Base-by-base conservation (phyloP, 2,888 invertebrate species). In the Eupithecia abbreviata region DNA sequence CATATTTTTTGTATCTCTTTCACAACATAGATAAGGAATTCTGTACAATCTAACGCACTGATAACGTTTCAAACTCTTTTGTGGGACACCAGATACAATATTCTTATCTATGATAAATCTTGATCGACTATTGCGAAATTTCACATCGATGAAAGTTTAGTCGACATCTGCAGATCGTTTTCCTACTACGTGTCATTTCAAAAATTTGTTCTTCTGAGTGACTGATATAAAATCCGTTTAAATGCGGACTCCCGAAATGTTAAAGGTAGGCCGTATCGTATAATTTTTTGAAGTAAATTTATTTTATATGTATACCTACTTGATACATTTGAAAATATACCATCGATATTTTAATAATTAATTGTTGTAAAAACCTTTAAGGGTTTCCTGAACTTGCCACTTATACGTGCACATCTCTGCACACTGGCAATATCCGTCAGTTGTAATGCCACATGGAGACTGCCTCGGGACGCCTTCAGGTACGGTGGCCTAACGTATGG, bases 381-480 rank as follows among this genome's bases (percentile, higher is more conserved):
- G 93, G 84, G 82, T 51, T 88, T 85, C 86, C 67, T 90, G n/a
- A 89, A 83, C 49, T 91, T 90, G 91, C 87, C 86, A 4, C 70
- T 87, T 51, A 68, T 91, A 2, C 87, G 91, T 4, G 89, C 91
- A 0, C 90, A 92, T 71, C 71, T 91, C 2, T 96, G 96, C 84
- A 96, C 96, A 15, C 85, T 96, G 72, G 96, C 96, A 0, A 90
- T 96, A 78, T 94, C 96, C 0, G 91, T 95, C 72, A 95, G 96
- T 71, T 91, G 96, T 78, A 96, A 96, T 80, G 96, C 95, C 83
- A 92, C 95, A 49, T 95, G 96, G 93, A 91, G 96, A n/a, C 92
- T 95, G 51, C 96, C 97, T 0, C 95, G 96, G 65, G 93, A 95
- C 12, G 95, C 95, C 0, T 90, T 90, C 78, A 88, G 88, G 3